Conservation (phyloP, 2,888 invertebrate species). For the Papilio elwesi region DNA sequence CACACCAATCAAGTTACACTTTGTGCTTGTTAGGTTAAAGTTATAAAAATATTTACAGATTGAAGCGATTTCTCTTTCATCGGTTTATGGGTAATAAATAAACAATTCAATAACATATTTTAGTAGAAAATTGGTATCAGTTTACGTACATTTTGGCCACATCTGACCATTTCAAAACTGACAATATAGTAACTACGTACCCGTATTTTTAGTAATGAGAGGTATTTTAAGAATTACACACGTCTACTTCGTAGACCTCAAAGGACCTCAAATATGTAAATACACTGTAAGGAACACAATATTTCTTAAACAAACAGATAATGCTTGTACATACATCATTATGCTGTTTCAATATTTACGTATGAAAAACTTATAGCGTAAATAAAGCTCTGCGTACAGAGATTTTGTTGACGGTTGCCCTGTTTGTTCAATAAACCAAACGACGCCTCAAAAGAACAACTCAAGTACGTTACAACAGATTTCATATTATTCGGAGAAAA, state of each 20-base stretch:
- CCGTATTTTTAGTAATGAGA: no score
- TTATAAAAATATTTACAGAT: no score
- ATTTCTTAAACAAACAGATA: not conserved
- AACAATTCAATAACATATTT: no score
- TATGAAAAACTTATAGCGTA: conserved; percentile 8
- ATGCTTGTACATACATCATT: conserved; percentile 2
- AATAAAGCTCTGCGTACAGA: not conserved
- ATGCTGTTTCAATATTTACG: conserved; percentile 10
- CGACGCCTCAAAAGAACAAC: not conserved
- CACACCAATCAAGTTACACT: no score
- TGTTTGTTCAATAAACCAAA: conserved; percentile 22
- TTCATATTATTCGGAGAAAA: conserved; percentile 12
- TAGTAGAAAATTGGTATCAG: no score
- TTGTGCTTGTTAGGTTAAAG: no score
- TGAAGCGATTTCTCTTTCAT: no score
- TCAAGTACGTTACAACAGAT: conserved; percentile 4
- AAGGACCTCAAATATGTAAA: not conserved
- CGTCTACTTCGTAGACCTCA: not conserved
- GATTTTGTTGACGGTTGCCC: not conserved
- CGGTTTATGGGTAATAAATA: no score
- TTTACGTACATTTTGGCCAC: no score
- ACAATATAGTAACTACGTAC: no score
- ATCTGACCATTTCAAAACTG: no score
- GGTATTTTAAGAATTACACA: not conserved
- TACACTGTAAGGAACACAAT: not conserved